Evolutionary conservation across 2,113 vertebrate species (phyloP).

Genomic region (Phocoena phocoena): DNA sequence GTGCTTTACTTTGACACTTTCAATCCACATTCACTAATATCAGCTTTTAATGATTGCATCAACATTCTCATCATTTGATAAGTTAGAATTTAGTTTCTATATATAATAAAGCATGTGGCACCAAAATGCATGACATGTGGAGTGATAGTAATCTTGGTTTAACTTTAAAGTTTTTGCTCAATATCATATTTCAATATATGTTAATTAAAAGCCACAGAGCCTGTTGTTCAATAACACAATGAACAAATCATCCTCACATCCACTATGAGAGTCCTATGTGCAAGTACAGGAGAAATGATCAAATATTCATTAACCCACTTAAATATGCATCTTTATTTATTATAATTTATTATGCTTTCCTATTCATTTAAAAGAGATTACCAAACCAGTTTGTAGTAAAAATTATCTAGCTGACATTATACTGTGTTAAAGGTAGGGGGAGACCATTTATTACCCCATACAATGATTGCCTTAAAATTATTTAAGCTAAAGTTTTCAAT

Average conservation of each 20-base stretch:
- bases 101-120: background rate
- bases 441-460: background rate
- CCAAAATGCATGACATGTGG: background rate
- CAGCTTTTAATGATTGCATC: background rate
- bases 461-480: background rate
- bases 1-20: background rate
- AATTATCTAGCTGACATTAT: background rate
- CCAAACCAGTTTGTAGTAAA: background rate
- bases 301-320: background rate
- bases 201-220: background rate
- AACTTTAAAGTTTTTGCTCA: background rate
- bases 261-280: background rate
- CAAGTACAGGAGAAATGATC: background rate
- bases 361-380: background rate
- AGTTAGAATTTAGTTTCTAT: background rate
- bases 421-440: background rate
- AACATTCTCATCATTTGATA: slow-evolving; percentile 2
- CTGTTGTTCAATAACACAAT: background rate
- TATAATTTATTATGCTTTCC: background rate
- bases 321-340: background rate
- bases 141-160: background rate
- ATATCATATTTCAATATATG: background rate
- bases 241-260: background rate
- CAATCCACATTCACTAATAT: background rate
- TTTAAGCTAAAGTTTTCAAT: background rate